Base-by-base conservation (phyloP, 2,888 invertebrate genomes). In the Hoplodrina ambigua region DNA sequence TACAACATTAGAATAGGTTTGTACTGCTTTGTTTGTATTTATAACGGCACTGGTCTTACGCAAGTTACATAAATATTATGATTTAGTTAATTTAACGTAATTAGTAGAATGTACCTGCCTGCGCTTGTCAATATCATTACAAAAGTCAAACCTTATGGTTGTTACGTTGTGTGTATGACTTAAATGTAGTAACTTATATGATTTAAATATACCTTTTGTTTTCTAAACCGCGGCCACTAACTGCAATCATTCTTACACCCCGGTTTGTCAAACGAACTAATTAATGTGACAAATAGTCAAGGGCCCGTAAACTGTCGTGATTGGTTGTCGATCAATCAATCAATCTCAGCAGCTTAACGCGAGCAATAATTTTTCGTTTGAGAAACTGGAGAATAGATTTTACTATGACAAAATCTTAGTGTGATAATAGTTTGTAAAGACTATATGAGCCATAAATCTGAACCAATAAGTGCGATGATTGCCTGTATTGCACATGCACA, bases 1-100 rank as follows among this genome's bases (percentile, higher is more conserved):
- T 54, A 13, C 46, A 60, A 60, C 11, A 2, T 70, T 81, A 65
- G 59, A 30, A 25, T 80, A 70, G 50, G 52, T 77, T 66, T 77
- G 54, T 77, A 81, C 17, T 67, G 71, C 65, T 62, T 77, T 61
- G 33, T 80, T 80, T 59, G 70, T 78, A 62, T 60, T 78, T 78
- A 67, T 78, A 66, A 81, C 62, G 78, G 78, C 81, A 64, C 63
- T 63, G 50, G 52, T 78, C 61, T 72, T 64, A 58, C 56, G 41
- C 53, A 54, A 52, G 41, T 61, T 63, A 41, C 4, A 41, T 50
- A 13, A 49, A 50, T 56, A 55, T 25, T 56, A 55, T 25, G 15
- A 65, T 50, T 19, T 60, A 56, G 49, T 56, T 44, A 54, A 50
- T 49, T 20, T 17, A 30, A 52, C 25, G 52, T 19, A 71, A 44